Evolutionary conservation across 2,797 vertebrate genomes (phyloP), one percentile per base, ranked within the genome.

Genomic region (Macrochelys suwanniensis): DNA sequence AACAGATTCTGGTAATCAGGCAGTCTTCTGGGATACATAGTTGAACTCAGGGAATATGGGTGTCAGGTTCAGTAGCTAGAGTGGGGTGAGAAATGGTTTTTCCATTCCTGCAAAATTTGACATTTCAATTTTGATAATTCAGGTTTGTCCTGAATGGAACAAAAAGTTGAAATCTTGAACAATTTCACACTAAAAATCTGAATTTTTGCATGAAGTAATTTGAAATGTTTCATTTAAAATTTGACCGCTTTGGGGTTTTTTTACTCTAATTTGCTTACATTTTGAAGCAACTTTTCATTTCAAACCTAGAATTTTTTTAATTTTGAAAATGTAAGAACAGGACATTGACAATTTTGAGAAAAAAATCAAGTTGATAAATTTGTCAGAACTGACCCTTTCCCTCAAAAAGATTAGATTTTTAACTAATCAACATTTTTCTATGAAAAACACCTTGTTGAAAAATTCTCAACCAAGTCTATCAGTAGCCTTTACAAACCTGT

Each of bases 281-380:
- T 68, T 68, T 68, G 16, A n/a, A 68, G 17, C 8, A 37, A 68
- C 61, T 37, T 37, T 68, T n/a, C 33, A 68, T 68, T 37, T 33
- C 33, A 68, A 68, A 33, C 61, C 33, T 65, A 16, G 6, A 3
- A 74, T 61, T 85, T 65, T 80, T 68, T 84, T 56, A 87, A 59
- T 4, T 1, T 12, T 3, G 7, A 91, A 92, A 65, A 45, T 56
- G 54, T 31, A 12, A 53, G 26, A 2, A 25, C 2, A 80, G n/a
- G 80, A 91, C 61, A 57, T 1, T 23, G 1, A 42, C 1, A 12
- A 61, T 76, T 83, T 12, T 0, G 2, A 21, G 33, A 68, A 47
- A 13, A 0, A 5, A 50, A 28, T 45, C 74, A n/a, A n/a, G 33
- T 77, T 54, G 50, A 7, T 15, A 81, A 21, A 0, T 0, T 78